Evolutionary conservation across 2,888 invertebrate genomes (phyloP), one percentile per base, ranked within the genome.

Genomic region (Isoperla grammatica): DNA sequence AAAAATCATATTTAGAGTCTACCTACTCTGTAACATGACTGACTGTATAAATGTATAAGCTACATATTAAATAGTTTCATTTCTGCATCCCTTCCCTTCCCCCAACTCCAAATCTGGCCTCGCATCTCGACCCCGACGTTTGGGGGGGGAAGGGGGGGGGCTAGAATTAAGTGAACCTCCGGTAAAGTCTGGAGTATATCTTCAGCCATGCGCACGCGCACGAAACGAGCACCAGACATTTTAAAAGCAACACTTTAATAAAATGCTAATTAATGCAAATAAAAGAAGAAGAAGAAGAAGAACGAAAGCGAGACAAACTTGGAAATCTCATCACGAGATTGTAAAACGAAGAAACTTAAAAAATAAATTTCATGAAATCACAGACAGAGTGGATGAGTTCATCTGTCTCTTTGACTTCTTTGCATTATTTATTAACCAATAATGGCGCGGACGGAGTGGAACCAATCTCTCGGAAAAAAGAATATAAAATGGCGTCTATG

Each of bases 341-440:
- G 17, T 15, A 43, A 15, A 17, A 15, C 15, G 15, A 9, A 3
- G 3, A 43, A 3, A 43, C 15, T 15, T 15, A 43, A 43, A 15
- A 43, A 43, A 43, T 43, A 15, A 17, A 43, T 13, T 11, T 15
- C 17, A 15, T 3, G 9, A 43, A 5, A 15, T 43, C 15, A 43
- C 17, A 43, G 15, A 43, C 39, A 11, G 39, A 11, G 12, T 39
- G 9, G 15, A 43, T 43, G 43, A 43, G 17, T 29, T 29, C 29
- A 29, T 29, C 13, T 50, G 23, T 50, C 8, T 17, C 19, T 11
- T 13, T 17, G 50, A 22, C 35, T 50, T 50, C 9, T 17, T 50
- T 50, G 15, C 23, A 29, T 50, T 17, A 50, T 50, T 50, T 50
- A 22, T 50, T 50, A 22, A 11, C 5, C 13, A 48, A 50, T 13